Evolutionary conservation across 2,888 invertebrate genomes (phyloP), one percentile per base, ranked within the genome.

Genomic region (Synanthedon tipuliformis): DNA sequence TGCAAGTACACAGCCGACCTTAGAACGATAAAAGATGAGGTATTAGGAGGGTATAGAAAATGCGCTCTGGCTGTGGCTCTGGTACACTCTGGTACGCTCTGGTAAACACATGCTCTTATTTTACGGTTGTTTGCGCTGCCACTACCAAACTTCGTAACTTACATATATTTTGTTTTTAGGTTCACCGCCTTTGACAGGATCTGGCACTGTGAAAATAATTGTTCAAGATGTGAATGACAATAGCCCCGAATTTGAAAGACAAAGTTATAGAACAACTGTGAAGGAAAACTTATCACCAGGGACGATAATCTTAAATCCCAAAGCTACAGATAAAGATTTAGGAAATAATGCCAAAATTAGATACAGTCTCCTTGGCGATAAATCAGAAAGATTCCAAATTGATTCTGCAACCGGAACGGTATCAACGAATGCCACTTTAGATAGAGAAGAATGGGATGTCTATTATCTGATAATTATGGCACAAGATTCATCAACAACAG

Each of bases 141-240:
- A 52, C 23, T 50, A 52, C 40, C 3, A 1, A 34, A 34, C 8
- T 8, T 51, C 15, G 13, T 45, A 45, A 45, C n/a, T n/a, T 45
- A 12, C 13, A 5, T 18, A 49, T 56, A 60, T 61, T 63, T 57
- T 65, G 60, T 57, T 90, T 90, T 49, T 88, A 95, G 97, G 97
- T 54, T 95, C 95, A 16, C 97, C 97, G 15, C 94, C 97, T 2
- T 85, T 97, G 54, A 97, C 97, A 2, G 97, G 98, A 51, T 95
- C 97, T 4, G 97, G 97, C 45, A 94, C 95, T 51, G 94, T 98
- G 1, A 91, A 92, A 67, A 93, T 98, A 55, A 89, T 95, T 53
- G 97, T 98, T 10, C 94, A 96, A 81, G 98, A 98, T 78, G 94
- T 96, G 54, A 98, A 98, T 77, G 98, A 98, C 75, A 96, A 97